Evolutionary conservation across 2,888 invertebrate species (phyloP).

Genomic region (Eupithecia vulgata): DNA sequence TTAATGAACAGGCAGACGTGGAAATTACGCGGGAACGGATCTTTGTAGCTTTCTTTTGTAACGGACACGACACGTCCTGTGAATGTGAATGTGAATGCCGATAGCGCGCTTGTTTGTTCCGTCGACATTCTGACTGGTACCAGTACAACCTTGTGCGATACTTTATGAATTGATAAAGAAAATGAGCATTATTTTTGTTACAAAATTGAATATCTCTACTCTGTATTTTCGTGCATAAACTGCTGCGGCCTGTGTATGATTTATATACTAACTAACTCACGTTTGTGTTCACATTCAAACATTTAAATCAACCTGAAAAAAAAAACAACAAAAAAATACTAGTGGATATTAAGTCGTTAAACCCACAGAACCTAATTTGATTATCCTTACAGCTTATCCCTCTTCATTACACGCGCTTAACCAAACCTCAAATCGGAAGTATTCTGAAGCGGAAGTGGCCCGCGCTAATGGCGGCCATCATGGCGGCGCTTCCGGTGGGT

Average conservation of each 20-base stretch:
- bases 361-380: constrained; percentile 5
- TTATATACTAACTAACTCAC: background rate
- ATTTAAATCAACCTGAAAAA: background rate
- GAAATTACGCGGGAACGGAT: constrained; percentile 31
- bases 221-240: background rate
- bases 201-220: background rate
- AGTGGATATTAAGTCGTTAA: background rate
- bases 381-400: constrained; percentile 17
- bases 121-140: background rate
- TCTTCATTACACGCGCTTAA: constrained; percentile 39
- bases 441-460: constrained; percentile 52
- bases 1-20: constrained; percentile 37
- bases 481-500: constrained; percentile 56
- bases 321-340: background rate
- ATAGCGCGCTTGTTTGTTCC: constrained; percentile 8
- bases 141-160: background rate
- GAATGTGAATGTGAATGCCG: constrained; percentile 28
- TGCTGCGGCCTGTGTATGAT: background rate
- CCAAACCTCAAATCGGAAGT: constrained; percentile 42
- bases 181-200: background rate
- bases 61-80: constrained; percentile 20
- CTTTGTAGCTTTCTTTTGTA: constrained; percentile 26
- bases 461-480: constrained; percentile 61
- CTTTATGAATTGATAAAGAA: background rate
- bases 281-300: background rate